Base-by-base conservation (phyloP, 2,113 vertebrate genomes). In the Paramisgurnus dabryanus region DNA sequence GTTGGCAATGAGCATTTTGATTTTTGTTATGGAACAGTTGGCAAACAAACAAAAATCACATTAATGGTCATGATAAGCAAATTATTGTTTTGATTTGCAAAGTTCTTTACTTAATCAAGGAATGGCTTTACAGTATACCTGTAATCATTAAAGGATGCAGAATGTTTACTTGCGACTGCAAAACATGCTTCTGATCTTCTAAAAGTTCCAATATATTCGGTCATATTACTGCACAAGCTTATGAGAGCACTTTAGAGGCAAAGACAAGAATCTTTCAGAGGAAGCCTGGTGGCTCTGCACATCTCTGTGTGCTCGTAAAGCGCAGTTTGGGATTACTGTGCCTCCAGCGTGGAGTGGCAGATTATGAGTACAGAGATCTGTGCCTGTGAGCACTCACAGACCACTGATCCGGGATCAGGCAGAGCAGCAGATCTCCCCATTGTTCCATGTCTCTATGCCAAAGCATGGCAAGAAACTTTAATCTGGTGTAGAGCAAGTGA, bases 351-450 rank as follows among this genome's bases (percentile, higher is more conserved):
- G 82, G 84, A 67, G 79, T 47, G 76, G 82, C 88, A 89, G 90
- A 90, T 93, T 89, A 90, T 76, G 83, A 88, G 83, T 80, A 82
- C 86, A 81, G 81, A 47, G 85, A 91, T 93, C 82, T 86, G 58
- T 86, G 87, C 72, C 85, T 82, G 89, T 86, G 84, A 34, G 71
- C 63, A 55, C 63, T 81, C 79, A 80, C 82, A 68, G 47, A 87
- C 85, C 82, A 55, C 83, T 76, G 77, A 87, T 85, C 80, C 78
- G 12, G 80, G 53, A 66, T 61, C 43, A 69, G 80, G 47, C 57
- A 22, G 49, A 13, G 40, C 41, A 81, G 64, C 64, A 40, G 53
- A 64, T 64, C 58, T 75, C 55, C 67, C 45, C n/a, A 74, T 78
- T 74, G 82, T 86, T 81, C 71, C 71, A 84, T 41, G 69, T 75